Evolutionary conservation across 1,140 invertebrate genomes (phyloP), one percentile per base, ranked within the genome.

Genomic region (Andricus grossulariae): DNA sequence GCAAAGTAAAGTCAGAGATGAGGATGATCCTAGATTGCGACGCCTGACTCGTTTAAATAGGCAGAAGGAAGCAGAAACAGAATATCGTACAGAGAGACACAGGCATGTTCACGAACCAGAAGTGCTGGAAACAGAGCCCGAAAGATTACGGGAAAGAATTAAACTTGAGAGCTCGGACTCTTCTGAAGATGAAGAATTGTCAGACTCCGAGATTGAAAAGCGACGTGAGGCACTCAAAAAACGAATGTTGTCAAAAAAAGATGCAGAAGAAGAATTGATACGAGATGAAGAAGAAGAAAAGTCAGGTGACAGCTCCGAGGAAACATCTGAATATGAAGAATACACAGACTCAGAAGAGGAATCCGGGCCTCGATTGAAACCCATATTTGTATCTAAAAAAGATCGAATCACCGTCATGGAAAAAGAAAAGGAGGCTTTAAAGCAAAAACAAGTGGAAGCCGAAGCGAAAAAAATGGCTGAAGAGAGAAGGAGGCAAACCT

Each of bases 321-420:
- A 96, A 88, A 92, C 94, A 85, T 95, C 95, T 76, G 95, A 94
- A 88, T 94, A 97, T 86, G 96, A 97, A 86, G 97, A 99, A 90
- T 97, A 97, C 83, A 95, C 96, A 39, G 97, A 97, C 88, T 97
- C 96, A 57, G 97, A 97, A 88, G 97, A 98, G 90, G 96, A 97
- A 88, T 95, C 95, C 87, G 94, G 94, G 0, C 97, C 98, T 0
- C 92, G 98, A 75, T 93, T 99, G 10, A 99, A 99, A 87, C 99
- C 99, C 7, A 96, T 99, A 1, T 99, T 99, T 93, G 98, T 99
- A 0, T 93, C 97, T 78, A 99, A 99, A 87, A 95, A 95, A 80
- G 98, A 99, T 87, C 93, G 99, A 78, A 95, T 99, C 55, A 99
- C 99, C 7, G 95, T 99, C 51, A 95, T 97, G 84, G 98, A 99